Evolutionary conservation across 2,797 vertebrate genomes (phyloP).

Genomic region (Microchirus variegatus): DNA sequence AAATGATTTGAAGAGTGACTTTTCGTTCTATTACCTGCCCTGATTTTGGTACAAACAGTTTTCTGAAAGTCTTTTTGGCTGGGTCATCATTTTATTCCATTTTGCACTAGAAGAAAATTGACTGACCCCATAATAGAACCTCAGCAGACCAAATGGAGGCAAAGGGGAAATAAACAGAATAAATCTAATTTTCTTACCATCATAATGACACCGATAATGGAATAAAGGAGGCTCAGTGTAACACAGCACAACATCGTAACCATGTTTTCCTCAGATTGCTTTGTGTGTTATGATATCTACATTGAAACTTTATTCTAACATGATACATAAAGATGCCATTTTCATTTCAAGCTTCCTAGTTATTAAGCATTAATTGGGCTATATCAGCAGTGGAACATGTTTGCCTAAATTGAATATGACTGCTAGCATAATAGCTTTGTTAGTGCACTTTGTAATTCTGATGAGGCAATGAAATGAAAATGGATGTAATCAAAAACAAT

Average conservation of each 20-base stretch:
- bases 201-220: constrained; percentile 24
- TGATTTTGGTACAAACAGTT: constrained; percentile 7
- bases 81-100: constrained; percentile 31
- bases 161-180: constrained; percentile 35
- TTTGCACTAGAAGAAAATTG: constrained; percentile 24
- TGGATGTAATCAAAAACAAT: constrained; percentile 73
- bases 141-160: constrained; percentile 13
- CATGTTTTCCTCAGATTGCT: not conserved
- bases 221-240: constrained; percentile 20
- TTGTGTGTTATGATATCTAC: not conserved
- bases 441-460: constrained; percentile 64
- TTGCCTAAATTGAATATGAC: constrained; percentile 64
- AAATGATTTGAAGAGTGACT: constrained; percentile 3
- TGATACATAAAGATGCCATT: not conserved
- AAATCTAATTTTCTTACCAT: constrained; percentile 28
- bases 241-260: not conserved
- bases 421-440: constrained; percentile 62
- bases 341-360: constrained; percentile 25
- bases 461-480: constrained; percentile 66
- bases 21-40: constrained; percentile 5
- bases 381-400: constrained; percentile 55
- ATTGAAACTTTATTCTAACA: not conserved
- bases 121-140: constrained; percentile 16
- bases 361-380: constrained; percentile 56
- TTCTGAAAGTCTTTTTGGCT: constrained; percentile 20